Percentiles rank a stretch among this genome's conserved stretches.
These are phyloP conservation scores for Caracal caracal DNA, from an alignment of 2,113 vertebrate genomes.

Conservation along the genomic window DNA sequence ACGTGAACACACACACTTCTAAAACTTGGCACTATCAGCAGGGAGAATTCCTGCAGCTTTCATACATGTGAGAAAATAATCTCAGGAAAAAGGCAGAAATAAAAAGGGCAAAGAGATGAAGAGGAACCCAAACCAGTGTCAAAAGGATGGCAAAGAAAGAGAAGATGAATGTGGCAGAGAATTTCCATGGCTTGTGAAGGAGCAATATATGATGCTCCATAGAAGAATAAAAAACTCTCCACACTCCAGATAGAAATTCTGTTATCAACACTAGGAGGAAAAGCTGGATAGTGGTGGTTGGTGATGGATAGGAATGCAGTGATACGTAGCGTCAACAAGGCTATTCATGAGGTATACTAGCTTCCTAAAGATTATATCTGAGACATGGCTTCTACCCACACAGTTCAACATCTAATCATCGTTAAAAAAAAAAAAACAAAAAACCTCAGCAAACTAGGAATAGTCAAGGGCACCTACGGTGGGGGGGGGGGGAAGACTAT, in stretches of 20 bases:
- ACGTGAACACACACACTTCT: not conserved
- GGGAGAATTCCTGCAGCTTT: not conserved
- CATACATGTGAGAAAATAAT: conserved; percentile 20
- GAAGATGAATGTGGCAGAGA: not conserved
- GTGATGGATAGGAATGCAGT: not conserved
- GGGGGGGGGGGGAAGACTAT: too few species aligned
- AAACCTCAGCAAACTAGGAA: not conserved
- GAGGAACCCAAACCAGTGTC: conserved; percentile 16
- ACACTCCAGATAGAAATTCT: not conserved
- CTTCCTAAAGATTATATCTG: not conserved
- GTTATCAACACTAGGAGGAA: not conserved
- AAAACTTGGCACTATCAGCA: not conserved
- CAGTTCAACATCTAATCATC: not conserved
- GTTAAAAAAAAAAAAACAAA: not conserved
- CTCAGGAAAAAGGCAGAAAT: conserved; percentile 5
- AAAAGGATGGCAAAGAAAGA: conserved; percentile 44
- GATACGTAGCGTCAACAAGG: not conserved
- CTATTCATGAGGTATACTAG: not conserved
- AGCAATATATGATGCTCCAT: not conserved
- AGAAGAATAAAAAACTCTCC: not conserved
- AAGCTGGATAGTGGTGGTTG: not conserved
- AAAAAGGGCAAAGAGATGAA: conserved; percentile 17
- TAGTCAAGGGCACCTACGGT: not conserved
- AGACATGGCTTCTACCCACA: not conserved
- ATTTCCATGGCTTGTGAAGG: not conserved